Percentiles rank a stretch among this genome's conserved stretches.
These are phyloP conservation scores for Eristalis pertinax DNA, from an alignment of 2,888 invertebrate species.

Conservation along the genomic window DNA sequence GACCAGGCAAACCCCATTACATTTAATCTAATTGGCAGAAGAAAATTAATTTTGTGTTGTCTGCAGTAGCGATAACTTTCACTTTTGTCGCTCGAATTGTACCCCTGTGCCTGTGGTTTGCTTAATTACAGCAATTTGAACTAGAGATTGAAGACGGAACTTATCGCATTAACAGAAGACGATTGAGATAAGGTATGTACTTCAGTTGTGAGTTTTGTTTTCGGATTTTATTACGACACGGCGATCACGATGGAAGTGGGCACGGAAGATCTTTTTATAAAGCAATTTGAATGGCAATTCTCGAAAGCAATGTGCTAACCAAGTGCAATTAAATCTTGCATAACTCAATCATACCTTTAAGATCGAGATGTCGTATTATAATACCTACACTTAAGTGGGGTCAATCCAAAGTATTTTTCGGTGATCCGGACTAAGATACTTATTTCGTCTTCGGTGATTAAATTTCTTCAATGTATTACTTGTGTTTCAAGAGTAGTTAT, in stretches of 20 bases:
- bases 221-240: neutral
- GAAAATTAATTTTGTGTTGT: slow-evolving; percentile 61
- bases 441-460: neutral
- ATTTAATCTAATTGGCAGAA: slow-evolving; percentile 64
- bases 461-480: neutral
- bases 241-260: neutral
- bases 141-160: slow-evolving; percentile 20
- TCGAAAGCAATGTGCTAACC: neutral
- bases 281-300: neutral
- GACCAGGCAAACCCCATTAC: slow-evolving; percentile 33
- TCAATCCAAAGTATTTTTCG: neutral
- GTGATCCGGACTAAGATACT: neutral
- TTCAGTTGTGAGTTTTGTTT: slow-evolving; percentile 16
- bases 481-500: too few relatives aligned
- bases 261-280: neutral
- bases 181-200: slow-evolving; percentile 16
- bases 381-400: neutral
- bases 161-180: slow-evolving; percentile 26
- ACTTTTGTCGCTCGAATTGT: slow-evolving; percentile 49
- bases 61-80: slow-evolving; percentile 53
- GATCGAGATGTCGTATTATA: neutral
- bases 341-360: neutral
- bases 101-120: slow-evolving; percentile 17
- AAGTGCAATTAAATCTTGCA: neutral
- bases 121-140: slow-evolving; percentile 45